Base-by-base conservation (phyloP, 2,888 invertebrate genomes). In the Punctoribates punctum region DNA sequence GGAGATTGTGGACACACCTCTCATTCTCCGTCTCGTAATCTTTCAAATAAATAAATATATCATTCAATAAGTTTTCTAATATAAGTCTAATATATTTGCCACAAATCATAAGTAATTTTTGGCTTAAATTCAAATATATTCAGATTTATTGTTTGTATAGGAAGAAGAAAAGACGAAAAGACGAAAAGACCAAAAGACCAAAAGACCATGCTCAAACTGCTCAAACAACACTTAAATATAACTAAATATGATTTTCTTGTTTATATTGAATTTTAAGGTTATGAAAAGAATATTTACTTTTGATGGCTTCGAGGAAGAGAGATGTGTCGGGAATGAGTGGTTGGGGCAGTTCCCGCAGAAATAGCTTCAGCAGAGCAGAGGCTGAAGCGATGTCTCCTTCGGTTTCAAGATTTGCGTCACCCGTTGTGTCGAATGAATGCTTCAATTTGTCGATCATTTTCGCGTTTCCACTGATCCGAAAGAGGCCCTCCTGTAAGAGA, bases 361-460 rank as follows among this genome's bases (percentile, higher is more conserved):
- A 88, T 75, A 86, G 84, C 78, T 87, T 86, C 51, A 88, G 85
- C 62, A 88, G 82, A 3, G 86, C 86, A 1, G 87, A 88, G 9
- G 87, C 86, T 2, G 87, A 86, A 78, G 87, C 85, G 34, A 86
- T 84, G 80, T 87, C 87, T 15, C 84, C 85, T 62, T 83, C 83
- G 48, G 83, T 84, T 77, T 85, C 85, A 77, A 88, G 82, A 79
- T 87, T 86, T 51, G 87, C 87, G 81, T 87, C 87, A 3, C 87
- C 87, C 27, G 84, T 83, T 67, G 84, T 83, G 80, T 88, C 88
- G 82, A 88, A 87, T 11, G 85, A 82, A 9, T 82, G 81, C 78
- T 85, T 83, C 62, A 88, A 82, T 75, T 85, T 85, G 78, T 88
- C 88, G 23, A 87, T 85, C 15, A 86, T 82, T 57, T 85, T 83